Evolutionary conservation across 2,888 invertebrate genomes (phyloP).

Genomic region (Heliconius aoede): DNA sequence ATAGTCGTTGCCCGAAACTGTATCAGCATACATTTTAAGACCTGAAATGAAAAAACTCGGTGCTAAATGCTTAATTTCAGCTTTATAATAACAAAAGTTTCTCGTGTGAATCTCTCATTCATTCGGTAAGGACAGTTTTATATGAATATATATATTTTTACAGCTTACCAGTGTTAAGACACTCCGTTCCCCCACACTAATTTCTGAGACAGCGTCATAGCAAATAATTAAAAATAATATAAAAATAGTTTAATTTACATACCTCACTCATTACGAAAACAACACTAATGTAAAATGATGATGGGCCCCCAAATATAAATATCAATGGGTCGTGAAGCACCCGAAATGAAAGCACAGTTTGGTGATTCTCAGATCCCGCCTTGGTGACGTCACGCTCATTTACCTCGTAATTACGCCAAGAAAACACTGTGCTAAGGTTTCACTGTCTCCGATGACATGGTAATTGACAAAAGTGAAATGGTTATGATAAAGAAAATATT

Average conservation of each 20-base stretch:
- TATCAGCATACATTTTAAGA: no score
- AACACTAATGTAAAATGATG: constrained; percentile 10
- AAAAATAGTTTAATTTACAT: neutral
- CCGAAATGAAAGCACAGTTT: constrained; percentile 7
- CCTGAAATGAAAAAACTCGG: no score
- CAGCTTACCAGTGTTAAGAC: neutral
- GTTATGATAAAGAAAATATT: neutral
- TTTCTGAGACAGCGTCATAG: neutral
- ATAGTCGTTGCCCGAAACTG: no score
- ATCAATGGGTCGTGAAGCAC: constrained; percentile 21
- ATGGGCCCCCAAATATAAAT: constrained; percentile 22
- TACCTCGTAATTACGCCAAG: constrained; percentile 71
- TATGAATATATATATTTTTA: no score
- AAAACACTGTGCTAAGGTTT: constrained; percentile 56
- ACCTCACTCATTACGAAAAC: neutral
- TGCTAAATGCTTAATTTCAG: no score
- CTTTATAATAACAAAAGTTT: no score
- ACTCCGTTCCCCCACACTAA: neutral
- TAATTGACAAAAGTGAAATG: constrained; percentile 44
- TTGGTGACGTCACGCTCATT: constrained; percentile 73
- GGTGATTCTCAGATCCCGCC: constrained; percentile 53
- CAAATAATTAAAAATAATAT: neutral
- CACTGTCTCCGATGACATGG: constrained; percentile 40
- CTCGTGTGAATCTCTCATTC: no score
- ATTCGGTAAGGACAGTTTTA: no score